Evolutionary conservation across 1,140 invertebrate species (phyloP).

Genomic region (Trichonephila clavata): DNA sequence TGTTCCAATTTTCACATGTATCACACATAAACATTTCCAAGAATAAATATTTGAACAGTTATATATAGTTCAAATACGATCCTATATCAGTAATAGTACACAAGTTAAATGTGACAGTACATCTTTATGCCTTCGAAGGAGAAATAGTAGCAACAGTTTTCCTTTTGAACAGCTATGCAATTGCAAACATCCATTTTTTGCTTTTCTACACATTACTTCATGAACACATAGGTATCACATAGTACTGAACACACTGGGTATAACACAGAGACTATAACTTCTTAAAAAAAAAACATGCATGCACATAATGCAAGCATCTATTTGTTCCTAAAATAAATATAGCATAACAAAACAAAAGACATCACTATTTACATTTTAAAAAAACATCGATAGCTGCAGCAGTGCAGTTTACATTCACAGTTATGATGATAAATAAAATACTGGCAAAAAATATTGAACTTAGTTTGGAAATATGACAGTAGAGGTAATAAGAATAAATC

Average conservation of each 20-base stretch:
- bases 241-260: conserved; percentile 69
- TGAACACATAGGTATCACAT: conserved; percentile 71
- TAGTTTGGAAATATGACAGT: neutral
- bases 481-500: neutral
- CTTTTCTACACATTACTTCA: neutral
- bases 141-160: neutral
- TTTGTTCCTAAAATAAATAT: conserved; percentile 42
- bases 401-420: neutral
- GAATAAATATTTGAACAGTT: neutral
- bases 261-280: conserved; percentile 22
- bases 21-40: neutral
- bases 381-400: neutral
- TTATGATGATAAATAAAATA: conserved; percentile 23
- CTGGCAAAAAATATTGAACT: conserved; percentile 22
- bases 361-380: conserved; percentile 7
- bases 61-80: neutral
- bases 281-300: neutral
- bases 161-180: neutral
- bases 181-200: neutral
- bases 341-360: neutral
- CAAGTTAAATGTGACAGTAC: neutral
- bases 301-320: neutral
- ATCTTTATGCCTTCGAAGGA: neutral
- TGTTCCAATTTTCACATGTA: neutral
- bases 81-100: neutral